Evolutionary conservation across 1,140 invertebrate genomes (phyloP), one percentile per base, ranked within the genome.

Genomic region (Radopholus similis): DNA sequence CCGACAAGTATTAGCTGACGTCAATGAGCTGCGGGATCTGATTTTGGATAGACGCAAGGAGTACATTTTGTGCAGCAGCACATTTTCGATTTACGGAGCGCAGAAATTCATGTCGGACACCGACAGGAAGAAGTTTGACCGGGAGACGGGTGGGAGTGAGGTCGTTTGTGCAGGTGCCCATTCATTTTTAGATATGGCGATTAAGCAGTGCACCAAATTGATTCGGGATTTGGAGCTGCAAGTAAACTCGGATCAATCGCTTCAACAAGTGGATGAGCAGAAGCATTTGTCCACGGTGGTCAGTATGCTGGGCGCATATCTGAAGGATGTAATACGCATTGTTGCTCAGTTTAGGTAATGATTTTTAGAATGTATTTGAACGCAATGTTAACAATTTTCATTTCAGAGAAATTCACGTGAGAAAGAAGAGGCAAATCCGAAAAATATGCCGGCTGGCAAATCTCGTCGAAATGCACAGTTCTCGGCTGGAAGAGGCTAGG

Each of bases 21-120:
- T 76, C 30, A 77, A 47, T 2, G 77, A 80, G 62, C 59, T 76
- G 23, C 56, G 77, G 34, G 66, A 76, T 51, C 53, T 80, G 18
- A 69, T 76, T 18, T 44, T 80, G 38, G 68, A 77, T 15, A 79
- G 73, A 30, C 75, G 75, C 8, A 65, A 76, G 49, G 54, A 57
- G 8, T 76, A 76, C 47, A 58, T 76, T 32, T 62, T 74, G 30
- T 75, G 72, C 59, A 64, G 69, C 51, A 64, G 60, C 13, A 37
- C 67, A n/a, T 56, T 80, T 38, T 59, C 68, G 18, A 71, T 53
- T 30, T 75, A 80, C 68, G 73, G 73, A 5, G 42, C 64, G n/a
- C 51, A 59, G 21, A 66, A 71, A 5, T 64, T 73, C 42, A 77
- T 76, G 74, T 60, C 76, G 4, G 75, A 76, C 42, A 18, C 57